phyloP scores from a whole-genome alignment of 1,140 invertebrate species.

The Idris sp. region DNA sequence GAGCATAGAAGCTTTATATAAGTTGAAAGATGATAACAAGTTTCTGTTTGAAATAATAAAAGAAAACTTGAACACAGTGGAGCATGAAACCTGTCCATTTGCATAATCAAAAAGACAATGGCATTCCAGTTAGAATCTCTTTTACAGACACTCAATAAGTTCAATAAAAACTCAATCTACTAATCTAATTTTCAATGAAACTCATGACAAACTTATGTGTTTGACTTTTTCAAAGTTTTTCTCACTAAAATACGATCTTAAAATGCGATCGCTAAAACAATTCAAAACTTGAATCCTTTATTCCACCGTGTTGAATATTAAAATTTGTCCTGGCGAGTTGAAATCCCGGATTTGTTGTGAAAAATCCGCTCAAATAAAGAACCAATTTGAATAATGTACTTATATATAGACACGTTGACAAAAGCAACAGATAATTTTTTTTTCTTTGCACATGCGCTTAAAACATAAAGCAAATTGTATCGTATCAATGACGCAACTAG shows the following conservation, averaged over 20 bases:
- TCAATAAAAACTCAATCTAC: constrained; percentile 39
- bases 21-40: constrained; percentile 36
- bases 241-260: constrained; percentile 1
- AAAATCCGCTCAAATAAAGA: constrained; percentile 30
- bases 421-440: constrained; percentile 41
- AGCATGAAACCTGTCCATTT: constrained; percentile 21
- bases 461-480: constrained; percentile 57
- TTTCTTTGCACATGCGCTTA: constrained; percentile 46
- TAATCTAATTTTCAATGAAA: constrained; percentile 9
- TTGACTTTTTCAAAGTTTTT: constrained; percentile 37
- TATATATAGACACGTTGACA: constrained; percentile 28
- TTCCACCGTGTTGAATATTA: constrained; percentile 14
- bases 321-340: constrained; percentile 12
- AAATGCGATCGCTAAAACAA: constrained; percentile 12
- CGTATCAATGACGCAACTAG: constrained; percentile 57
- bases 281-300: constrained; percentile 3
- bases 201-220: constrained; percentile 13
- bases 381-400: constrained; percentile 42
- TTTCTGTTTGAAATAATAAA: constrained; percentile 35
- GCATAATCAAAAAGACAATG: constrained; percentile 49
- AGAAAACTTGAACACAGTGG: constrained; percentile 15
- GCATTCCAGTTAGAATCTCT: constrained; percentile 44
- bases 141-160: constrained; percentile 37
- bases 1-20: constrained; percentile 12
- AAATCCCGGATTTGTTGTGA: constrained; percentile 2